Evolutionary conservation across 1,140 invertebrate species (phyloP).

Genomic region (Achatina immaculata): DNA sequence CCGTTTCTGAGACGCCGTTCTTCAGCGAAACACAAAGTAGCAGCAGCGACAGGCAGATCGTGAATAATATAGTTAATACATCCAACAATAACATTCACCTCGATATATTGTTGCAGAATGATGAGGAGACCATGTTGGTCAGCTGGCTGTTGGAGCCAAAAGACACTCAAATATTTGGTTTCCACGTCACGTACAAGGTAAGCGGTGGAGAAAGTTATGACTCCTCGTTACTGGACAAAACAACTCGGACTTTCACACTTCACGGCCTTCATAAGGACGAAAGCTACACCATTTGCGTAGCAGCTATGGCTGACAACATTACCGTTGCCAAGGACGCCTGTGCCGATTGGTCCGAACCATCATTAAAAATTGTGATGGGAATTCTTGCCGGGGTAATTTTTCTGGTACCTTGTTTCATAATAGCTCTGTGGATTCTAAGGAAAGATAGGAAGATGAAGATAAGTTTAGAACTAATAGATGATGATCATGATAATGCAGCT

Average conservation of each 20-base stretch:
- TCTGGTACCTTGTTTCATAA: neutral
- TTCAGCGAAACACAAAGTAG: too few species aligned
- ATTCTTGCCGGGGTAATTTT: conserved; percentile 13
- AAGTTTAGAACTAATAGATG: too few species aligned
- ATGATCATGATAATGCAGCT: too few species aligned
- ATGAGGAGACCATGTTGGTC: neutral
- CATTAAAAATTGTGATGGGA: conserved; percentile 9
- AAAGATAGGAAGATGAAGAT: too few species aligned
- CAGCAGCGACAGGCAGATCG: too few species aligned
- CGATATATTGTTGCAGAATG: neutral
- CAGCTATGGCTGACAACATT: conserved; percentile 11
- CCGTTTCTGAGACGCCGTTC: too few species aligned
- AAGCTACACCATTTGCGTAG: conserved; percentile 22
- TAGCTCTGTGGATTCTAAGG: neutral
- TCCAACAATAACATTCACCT: too few species aligned
- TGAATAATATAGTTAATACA: too few species aligned
- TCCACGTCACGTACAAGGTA: conserved; percentile 4
- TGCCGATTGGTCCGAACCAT: neutral
- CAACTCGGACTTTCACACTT: conserved; percentile 2
- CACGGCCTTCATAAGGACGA: conserved; percentile 24
- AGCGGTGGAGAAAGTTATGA: neutral
- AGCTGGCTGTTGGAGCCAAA: neutral
- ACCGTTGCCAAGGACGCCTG: neutral
- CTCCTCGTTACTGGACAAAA: neutral
- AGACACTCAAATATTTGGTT: conserved; percentile 2